phyloP scores from a whole-genome alignment of 37 sponge, comb jelly and placozoan genomes.

The Aphrocallistes beatrix region DNA sequence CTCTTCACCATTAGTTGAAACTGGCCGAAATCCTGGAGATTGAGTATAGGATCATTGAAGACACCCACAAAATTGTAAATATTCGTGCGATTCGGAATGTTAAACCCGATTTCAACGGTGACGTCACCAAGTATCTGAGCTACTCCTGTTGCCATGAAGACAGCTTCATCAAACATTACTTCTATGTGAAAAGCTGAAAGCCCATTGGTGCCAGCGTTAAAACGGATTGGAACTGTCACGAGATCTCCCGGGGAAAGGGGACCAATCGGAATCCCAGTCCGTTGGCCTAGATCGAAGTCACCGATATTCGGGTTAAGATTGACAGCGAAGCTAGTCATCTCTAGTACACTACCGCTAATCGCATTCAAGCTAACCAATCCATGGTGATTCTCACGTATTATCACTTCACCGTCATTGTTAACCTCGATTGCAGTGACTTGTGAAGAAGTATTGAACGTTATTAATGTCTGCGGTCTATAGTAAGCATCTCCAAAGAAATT shows the following conservation, averaged over 20 bases:
- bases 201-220: constrained; percentile 36
- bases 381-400: neutral
- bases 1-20: neutral
- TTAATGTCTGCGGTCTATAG: neutral
- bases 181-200: constrained; percentile 38
- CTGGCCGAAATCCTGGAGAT: neutral
- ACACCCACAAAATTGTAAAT: neutral
- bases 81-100: neutral
- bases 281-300: constrained; percentile 55
- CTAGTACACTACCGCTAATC: neutral
- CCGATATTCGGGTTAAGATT: constrained; percentile 61
- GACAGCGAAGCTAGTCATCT: neutral
- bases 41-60: neutral
- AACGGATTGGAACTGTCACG: constrained; percentile 33
- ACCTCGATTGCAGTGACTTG: neutral
- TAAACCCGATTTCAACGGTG: neutral
- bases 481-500: neutral
- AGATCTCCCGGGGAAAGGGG: constrained; percentile 6
- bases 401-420: neutral
- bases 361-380: neutral
- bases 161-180: constrained; percentile 28
- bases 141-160: neutral
- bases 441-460: neutral
- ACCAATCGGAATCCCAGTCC: constrained; percentile 33
- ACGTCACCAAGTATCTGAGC: neutral